phyloP scores from a whole-genome alignment of 2,888 invertebrate species.

The Xestia xanthographa region DNA sequence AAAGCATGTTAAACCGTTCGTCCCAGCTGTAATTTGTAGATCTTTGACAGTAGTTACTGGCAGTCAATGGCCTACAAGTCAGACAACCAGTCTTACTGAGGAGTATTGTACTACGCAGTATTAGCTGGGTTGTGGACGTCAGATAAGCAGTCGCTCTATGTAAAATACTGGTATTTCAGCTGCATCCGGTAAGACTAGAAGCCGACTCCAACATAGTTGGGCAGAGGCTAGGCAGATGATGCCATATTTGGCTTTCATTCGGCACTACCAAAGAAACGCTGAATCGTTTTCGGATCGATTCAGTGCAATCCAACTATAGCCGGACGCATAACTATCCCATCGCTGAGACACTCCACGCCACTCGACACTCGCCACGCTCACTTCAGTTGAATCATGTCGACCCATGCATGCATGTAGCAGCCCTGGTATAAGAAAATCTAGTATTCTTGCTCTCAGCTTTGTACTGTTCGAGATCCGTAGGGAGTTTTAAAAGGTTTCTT shows the following conservation, averaged over 20 bases:
- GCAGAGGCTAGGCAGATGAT: background rate
- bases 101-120: background rate
- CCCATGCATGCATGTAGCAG: background rate
- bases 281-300: background rate
- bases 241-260: background rate
- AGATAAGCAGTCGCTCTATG: background rate
- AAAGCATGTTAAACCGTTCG: background rate
- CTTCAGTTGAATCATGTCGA: background rate
- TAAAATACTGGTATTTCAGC: background rate
- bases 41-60: background rate
- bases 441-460: background rate
- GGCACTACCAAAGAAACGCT: background rate
- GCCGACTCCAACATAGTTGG: too few species aligned
- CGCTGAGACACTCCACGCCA: too few species aligned
- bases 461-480: background rate
- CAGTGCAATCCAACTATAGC: accelerated
- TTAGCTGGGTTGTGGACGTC: background rate
- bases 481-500: constrained; percentile 10
- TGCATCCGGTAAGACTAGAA: background rate
- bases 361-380: too few species aligned
- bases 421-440: background rate
- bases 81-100: background rate
- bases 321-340: background rate
- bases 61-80: background rate
- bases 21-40: background rate